phyloP scores from a whole-genome alignment of 2,888 invertebrate genomes.

The Muschampia plurimacula region DNA sequence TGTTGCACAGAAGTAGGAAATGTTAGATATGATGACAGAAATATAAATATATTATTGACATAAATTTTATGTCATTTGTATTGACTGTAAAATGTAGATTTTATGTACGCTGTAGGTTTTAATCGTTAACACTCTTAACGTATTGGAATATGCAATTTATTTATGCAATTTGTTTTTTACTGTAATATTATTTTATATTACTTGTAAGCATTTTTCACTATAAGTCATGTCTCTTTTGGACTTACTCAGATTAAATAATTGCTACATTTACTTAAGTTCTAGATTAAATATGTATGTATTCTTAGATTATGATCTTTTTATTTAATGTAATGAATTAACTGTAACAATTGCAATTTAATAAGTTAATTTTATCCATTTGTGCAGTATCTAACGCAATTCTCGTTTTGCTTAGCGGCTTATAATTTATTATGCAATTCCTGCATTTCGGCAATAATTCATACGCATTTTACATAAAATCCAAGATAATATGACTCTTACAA shows the following conservation, averaged over 20 bases:
- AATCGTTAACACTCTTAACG: too few relatives aligned
- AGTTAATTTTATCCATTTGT: slow-evolving; percentile 50
- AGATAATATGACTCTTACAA: slow-evolving; percentile 49
- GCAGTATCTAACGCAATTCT: slow-evolving; percentile 76
- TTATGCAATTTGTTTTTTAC: too few relatives aligned
- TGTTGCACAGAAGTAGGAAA: too few relatives aligned
- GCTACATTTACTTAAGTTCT: neutral
- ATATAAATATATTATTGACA: too few relatives aligned
- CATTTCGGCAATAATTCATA: slow-evolving; percentile 60
- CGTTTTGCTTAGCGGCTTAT: slow-evolving; percentile 71
- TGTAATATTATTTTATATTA: too few relatives aligned
- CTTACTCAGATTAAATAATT: neutral
- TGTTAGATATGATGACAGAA: too few relatives aligned
- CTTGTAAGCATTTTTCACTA: too few relatives aligned
- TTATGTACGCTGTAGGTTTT: too few relatives aligned
- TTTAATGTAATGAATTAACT: slow-evolving; percentile 28
- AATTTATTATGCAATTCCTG: slow-evolving; percentile 71
- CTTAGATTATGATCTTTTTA: slow-evolving; percentile 22
- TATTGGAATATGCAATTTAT: too few relatives aligned
- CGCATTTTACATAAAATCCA: slow-evolving; percentile 47
- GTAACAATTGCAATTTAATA: slow-evolving; percentile 31
- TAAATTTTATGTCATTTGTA: too few relatives aligned
- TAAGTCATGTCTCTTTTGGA: neutral
- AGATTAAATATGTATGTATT: slow-evolving; percentile 22
- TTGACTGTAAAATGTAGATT: too few relatives aligned